Base-by-base conservation (phyloP, 2,113 vertebrate species). In the Esox niger region DNA sequence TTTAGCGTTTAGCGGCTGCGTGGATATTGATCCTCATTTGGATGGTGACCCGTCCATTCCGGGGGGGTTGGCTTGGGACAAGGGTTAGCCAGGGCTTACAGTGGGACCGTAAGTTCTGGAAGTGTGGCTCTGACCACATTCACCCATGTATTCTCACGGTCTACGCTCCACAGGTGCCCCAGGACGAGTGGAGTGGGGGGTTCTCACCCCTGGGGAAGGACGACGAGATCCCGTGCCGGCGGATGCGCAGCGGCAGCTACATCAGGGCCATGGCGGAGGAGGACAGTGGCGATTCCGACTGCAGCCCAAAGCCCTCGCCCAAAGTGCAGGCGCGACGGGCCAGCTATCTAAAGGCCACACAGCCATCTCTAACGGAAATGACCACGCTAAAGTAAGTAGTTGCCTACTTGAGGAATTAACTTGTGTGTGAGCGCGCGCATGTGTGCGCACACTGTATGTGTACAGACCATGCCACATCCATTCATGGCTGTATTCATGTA, bases 341-440 rank as follows among this genome's bases (percentile, higher is more conserved):
- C 82, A 99, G 97, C 89, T 99, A 99, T 91, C 94, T 98, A 90
- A 97, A 97, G 87, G 97, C 97, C 89, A 99, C 97, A 2, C 97
- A 99, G 84, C 96, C 96, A 49, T 98, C 97, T 1, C 91, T 99
- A 80, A 94, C 96, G 9, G 97, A 98, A 87, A 95, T 95, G 91
- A 96, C 94, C 63, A 93, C 95, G 0, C 95, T 95, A 77, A 93
- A 96, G 96, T 52, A 7, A 52, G 47, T 21, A 52, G 38, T 4
- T 43, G 5, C 38, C 1, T 17, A 43, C 15, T 43, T 15, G 15
- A n/a, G n/a, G n/a, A n/a, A n/a, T n/a, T n/a, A n/a, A n/a, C n/a
- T n/a, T n/a, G n/a, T n/a, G n/a, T n/a, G n/a, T n/a, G n/a, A n/a
- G n/a, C n/a, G n/a, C n/a, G n/a, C n/a, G n/a, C 11, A 35, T 11